Evolutionary conservation across 2,797 vertebrate genomes (phyloP), one percentile per base, ranked within the genome.

Genomic region (Scarus forsteni): DNA sequence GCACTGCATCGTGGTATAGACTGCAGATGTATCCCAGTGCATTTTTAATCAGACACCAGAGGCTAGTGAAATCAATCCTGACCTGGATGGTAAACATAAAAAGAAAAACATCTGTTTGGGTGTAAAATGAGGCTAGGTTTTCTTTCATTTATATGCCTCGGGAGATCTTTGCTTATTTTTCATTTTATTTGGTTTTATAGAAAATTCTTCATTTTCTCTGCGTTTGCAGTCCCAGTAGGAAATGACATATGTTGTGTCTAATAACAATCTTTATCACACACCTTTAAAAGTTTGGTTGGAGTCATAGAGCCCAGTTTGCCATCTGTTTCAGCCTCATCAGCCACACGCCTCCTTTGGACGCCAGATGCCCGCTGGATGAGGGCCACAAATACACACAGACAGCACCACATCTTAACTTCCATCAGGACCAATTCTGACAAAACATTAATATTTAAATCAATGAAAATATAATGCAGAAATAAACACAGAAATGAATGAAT

Each of bases 281-380:
- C 65, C 50, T 79, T 79, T 73, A 88, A 85, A 69, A 72, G 36
- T 50, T 65, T 58, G 49, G 51, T 73, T 54, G 56, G 74, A 80
- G 77, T 79, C 66, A 73, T 54, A 63, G 53, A n/a, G 38, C 67
- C 75, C 16, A 50, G 56, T 73, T 73, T 45, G 56, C 85, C 87
- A 90, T 87, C 89, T 91, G 85, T 73, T 84, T 77, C 27, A 14
- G 66, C 73, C 84, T 72, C 70, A 65, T 72, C 62, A 69, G 65
- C 51, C 54, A 44, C 57, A 54, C 60, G 56, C 51, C 57, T 82
- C 48, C 60, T 64, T 46, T 36, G 19, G 60, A 18, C 71, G 66
- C 75, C 76, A 85, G 82, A 74, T 89, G 77, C 69, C 67, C 44
- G 54, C 52, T 84, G 84, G 81, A 77, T 39, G 11, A 49, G 48